A percentile compares a stretch with the other conserved stretches of the same genome.
phyloP scores from a whole-genome alignment of 2,888 invertebrate genomes.

The Mythimna albipuncta region DNA sequence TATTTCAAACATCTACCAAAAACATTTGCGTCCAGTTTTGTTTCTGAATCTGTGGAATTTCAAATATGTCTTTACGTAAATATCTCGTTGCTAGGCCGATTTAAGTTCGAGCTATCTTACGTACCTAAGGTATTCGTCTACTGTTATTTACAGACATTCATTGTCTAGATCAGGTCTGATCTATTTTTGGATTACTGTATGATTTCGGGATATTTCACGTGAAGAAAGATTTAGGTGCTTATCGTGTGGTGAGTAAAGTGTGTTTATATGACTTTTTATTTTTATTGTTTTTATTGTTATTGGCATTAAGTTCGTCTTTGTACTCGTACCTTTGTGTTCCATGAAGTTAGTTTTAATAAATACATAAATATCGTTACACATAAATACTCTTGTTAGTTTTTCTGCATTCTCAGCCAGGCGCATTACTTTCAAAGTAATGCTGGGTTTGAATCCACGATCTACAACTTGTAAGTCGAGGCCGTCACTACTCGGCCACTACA shows the following conservation, averaged over 20 bases:
- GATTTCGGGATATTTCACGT: neutral
- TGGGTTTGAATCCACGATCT: too few relatives aligned
- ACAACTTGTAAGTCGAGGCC: too few relatives aligned
- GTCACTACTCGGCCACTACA: too few relatives aligned
- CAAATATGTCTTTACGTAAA: slow-evolving; percentile 34
- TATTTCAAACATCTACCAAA: slow-evolving; percentile 31
- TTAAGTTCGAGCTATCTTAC: neutral
- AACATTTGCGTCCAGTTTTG: slow-evolving; percentile 24
- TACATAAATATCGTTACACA: too few relatives aligned
- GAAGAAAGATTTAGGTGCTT: neutral
- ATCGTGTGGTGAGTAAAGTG: neutral
- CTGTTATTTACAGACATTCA: neutral
- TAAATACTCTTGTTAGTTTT: too few relatives aligned
- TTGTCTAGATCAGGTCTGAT: slow-evolving; percentile 8
- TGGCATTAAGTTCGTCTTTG: too few relatives aligned
- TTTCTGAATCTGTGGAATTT: slow-evolving; percentile 36
- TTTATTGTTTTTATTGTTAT: too few relatives aligned
- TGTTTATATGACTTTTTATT: neutral
- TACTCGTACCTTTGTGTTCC: too few relatives aligned
- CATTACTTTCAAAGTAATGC: too few relatives aligned
- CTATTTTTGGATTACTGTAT: neutral
- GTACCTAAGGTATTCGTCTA: neutral
- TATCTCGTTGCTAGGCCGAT: slow-evolving; percentile 14
- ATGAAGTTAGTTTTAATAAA: too few relatives aligned
- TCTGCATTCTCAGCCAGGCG: too few relatives aligned